These are phyloP conservation scores for Phoebastria nigripes DNA, from an alignment of 2,797 vertebrate genomes.

Conservation along the genomic window DNA sequence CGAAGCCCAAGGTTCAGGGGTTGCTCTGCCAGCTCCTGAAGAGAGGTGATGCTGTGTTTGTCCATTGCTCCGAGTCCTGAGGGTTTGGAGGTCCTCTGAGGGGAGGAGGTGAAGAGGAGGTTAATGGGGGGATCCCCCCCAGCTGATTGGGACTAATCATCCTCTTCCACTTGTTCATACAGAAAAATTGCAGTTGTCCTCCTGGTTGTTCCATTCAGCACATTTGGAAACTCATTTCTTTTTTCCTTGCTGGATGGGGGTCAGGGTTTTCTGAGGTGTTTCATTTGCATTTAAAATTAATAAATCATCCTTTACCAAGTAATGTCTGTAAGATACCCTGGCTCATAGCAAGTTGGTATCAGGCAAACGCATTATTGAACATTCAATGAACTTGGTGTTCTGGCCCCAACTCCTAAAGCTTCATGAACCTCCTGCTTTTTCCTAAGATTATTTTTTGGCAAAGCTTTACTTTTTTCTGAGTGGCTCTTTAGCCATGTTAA, in stretches of 20 bases:
- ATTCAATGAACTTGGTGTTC: neutral
- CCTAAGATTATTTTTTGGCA: neutral
- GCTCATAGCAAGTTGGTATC: neutral
- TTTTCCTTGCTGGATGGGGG: neutral
- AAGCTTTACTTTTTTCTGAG: neutral
- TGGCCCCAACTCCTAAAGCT: neutral
- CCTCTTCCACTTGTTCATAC: neutral
- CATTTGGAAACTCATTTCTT: neutral
- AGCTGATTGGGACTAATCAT: too few relatives aligned
- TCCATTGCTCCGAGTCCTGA: fast-evolving
- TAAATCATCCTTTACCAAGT: neutral
- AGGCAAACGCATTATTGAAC: neutral
- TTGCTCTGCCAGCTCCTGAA: too few relatives aligned
- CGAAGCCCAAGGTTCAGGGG: neutral
- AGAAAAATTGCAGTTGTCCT: neutral
- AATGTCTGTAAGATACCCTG: neutral
- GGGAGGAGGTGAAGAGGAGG: neutral
- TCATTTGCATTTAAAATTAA: neutral
- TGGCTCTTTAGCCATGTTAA: neutral
- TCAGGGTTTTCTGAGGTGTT: neutral
- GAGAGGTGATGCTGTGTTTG: neutral
- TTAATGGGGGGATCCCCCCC: neutral
- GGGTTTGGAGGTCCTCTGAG: neutral
- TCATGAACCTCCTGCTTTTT: neutral
- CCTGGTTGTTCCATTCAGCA: neutral